These are phyloP conservation scores for Myzus persicae DNA, from an alignment of 1,140 invertebrate genomes.

Conservation along the genomic window DNA sequence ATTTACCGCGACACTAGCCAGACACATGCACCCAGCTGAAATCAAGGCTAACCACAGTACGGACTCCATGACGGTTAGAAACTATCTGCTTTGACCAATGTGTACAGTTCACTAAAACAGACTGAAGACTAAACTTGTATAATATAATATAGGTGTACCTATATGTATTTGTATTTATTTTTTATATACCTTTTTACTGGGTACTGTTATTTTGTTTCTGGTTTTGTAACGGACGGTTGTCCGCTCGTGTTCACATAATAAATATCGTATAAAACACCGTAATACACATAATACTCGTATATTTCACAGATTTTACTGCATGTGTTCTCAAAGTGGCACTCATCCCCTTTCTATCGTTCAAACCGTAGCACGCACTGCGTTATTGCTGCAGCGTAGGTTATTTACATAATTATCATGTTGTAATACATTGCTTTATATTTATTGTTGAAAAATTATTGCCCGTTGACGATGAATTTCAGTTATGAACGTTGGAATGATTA, in stretches of 20 bases:
- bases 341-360: background rate
- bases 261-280: constrained; percentile 33
- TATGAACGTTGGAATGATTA: background rate
- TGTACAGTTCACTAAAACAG: constrained; percentile 31
- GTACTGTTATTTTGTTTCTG: constrained; percentile 57
- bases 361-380: background rate
- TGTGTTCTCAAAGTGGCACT: constrained; percentile 18
- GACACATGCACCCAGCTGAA: background rate
- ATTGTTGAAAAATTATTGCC: background rate
- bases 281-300: background rate
- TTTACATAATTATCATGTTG: background rate
- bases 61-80: constrained; percentile 37
- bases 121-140: constrained; percentile 41
- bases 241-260: constrained; percentile 15
- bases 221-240: constrained; percentile 55
- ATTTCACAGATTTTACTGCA: background rate
- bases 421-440: background rate
- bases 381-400: background rate
- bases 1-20: background rate
- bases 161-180: constrained; percentile 41
- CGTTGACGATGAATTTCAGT: background rate
- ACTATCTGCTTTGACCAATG: constrained; percentile 2
- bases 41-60: constrained; percentile 42
- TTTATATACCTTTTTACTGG: constrained; percentile 25
- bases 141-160: constrained; percentile 26